Conservation (phyloP, 2,888 invertebrate genomes). For the Xestia c-nigrum region DNA sequence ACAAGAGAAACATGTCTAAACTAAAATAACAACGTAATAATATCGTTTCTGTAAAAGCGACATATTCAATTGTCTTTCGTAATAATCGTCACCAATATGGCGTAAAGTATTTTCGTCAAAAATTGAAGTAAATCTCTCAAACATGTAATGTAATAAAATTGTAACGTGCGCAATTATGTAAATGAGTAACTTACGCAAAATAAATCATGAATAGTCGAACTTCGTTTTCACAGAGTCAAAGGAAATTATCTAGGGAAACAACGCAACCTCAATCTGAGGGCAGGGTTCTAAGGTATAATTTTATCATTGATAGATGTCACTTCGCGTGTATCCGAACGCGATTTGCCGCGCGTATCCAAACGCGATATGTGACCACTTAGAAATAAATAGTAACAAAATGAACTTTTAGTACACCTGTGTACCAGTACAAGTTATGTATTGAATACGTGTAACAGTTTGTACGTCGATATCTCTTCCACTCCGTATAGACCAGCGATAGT, state of each 20-base stretch:
- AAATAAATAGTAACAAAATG: too few relatives aligned
- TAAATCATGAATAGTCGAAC: not conserved
- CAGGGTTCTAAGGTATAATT: not conserved
- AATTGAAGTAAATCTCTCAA: slow-evolving; percentile 38
- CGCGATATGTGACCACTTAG: too few relatives aligned
- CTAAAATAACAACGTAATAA: slow-evolving; percentile 39
- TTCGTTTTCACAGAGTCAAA: not conserved
- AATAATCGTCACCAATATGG: slow-evolving; percentile 54
- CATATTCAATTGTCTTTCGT: slow-evolving; percentile 46
- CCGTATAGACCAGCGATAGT: too few relatives aligned
- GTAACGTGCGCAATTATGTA: slow-evolving; percentile 14
- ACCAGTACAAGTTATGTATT: too few relatives aligned
- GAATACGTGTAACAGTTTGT: too few relatives aligned
- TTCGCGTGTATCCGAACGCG: not conserved
- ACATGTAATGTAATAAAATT: slow-evolving; percentile 24
- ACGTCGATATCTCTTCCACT: too few relatives aligned
- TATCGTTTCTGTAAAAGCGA: slow-evolving; percentile 36
- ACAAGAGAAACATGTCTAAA: slow-evolving; percentile 43
- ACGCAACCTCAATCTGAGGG: not conserved
- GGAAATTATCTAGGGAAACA: not conserved
- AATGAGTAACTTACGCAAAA: not conserved
- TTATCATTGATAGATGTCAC: not conserved
- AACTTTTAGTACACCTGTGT: too few relatives aligned
- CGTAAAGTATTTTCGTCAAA: slow-evolving; percentile 38
- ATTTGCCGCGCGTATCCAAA: too few relatives aligned